Percentiles rank a stretch among this genome's conserved stretches.
Conservation (phyloP, 2,888 invertebrate genomes). For the Helicoverpa assulta region DNA sequence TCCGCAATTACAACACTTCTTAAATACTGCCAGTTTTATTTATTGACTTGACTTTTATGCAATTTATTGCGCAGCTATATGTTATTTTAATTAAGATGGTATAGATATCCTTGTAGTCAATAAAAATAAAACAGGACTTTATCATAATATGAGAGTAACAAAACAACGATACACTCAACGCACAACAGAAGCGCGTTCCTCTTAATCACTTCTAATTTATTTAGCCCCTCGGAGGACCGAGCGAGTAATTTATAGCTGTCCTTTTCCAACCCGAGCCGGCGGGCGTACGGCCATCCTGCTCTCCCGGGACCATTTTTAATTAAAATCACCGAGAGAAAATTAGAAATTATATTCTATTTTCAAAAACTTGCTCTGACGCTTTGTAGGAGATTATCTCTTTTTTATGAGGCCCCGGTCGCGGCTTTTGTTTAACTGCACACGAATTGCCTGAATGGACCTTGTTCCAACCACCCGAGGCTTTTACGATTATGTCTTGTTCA, state of each 20-base stretch:
- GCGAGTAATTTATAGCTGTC: slow-evolving; percentile 86
- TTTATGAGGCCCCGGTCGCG: slow-evolving; percentile 89
- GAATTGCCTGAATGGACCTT: slow-evolving; percentile 87
- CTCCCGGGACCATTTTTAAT: slow-evolving; percentile 90
- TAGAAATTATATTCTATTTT: slow-evolving; percentile 91
- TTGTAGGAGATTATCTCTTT: slow-evolving; percentile 89
- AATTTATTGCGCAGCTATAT: neutral
- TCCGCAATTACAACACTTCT: slow-evolving; percentile 58
- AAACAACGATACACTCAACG: slow-evolving; percentile 81
- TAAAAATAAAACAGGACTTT: slow-evolving; percentile 65
- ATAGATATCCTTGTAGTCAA: slow-evolving; percentile 39
- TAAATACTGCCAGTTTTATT: slow-evolving; percentile 36
- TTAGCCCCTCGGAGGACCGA: slow-evolving; percentile 86
- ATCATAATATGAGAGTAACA: slow-evolving; percentile 74
- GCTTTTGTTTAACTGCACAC: slow-evolving; percentile 85
- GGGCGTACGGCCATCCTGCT: slow-evolving; percentile 78
- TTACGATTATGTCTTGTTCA: slow-evolving; percentile 85
- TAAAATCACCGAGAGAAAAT: slow-evolving; percentile 90
- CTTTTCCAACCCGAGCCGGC: slow-evolving; percentile 79
- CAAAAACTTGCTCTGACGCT: slow-evolving; percentile 90
- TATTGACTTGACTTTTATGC: slow-evolving; percentile 10
- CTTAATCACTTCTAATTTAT: slow-evolving; percentile 91
- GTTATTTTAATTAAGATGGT: slow-evolving; percentile 3
- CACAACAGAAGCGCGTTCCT: slow-evolving; percentile 87
- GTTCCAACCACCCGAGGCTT: slow-evolving; percentile 73